Base-by-base conservation (phyloP, 1,140 invertebrate species). In the Dendroctonus ponderosae region DNA sequence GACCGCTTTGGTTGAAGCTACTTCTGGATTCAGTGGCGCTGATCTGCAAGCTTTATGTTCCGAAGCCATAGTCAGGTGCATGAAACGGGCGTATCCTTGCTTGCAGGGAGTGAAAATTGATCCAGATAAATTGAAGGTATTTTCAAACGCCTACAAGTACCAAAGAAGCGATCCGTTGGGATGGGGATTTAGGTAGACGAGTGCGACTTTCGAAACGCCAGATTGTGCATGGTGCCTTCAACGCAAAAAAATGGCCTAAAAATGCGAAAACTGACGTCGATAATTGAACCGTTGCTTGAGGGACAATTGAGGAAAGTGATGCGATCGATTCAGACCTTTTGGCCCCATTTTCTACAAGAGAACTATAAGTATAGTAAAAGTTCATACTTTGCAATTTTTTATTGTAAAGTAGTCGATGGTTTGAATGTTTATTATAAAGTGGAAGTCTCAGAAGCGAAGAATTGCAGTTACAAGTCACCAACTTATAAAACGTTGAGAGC, bases 11-110 rank as follows among this genome's bases (percentile, higher is more conserved):
- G 90, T 93, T 3, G 85, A 90, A 67, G 81, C 86, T 66, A 89
- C 92, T 37, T 85, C 85, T 7, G 93, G 94, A 6, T 97, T 92
- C 81, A 94, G 93, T 78, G 94, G 94, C 7, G 93, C 94, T 14
- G 95, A 97, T 81, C 80, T 97, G 2, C 88, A 89, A 75, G 89
- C 92, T 7, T 76, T 97, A 6, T 93, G 91, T 74, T 87, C 92
- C 5, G 92, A 96, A 82, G 89, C 93, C 67, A 91, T 93, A 0
- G 83, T 95, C 66, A 87, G 87, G 72, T 91, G 91, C 40, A 79
- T 96, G 50, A 83, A 89, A 69, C 81, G 92, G 77, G 85, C 87
- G 0, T 96, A 94, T 80, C 94, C 94, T 2, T 92, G 96, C 82
- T 85, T 86, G 85, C 64, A 84, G 92, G 91, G 70, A 62, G 58